Base-by-base conservation (phyloP, 23 tunicate genomes). In the Phallusia fumigata region DNA sequence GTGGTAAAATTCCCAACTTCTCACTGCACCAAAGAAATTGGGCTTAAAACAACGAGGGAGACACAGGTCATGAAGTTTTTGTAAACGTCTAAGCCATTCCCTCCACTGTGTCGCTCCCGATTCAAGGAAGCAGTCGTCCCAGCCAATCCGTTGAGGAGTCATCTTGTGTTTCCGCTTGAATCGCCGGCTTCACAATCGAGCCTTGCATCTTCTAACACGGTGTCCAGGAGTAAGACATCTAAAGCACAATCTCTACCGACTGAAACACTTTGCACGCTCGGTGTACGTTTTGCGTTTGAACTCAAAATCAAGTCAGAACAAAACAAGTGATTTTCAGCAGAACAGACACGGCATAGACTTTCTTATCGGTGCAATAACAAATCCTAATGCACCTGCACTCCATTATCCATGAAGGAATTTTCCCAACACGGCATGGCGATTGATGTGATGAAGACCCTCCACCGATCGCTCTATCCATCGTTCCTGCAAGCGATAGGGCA, bases 381-480 rank as follows among this genome's bases (percentile, higher is more conserved):
- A 6, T 16, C 69, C 3, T 58, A 16, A 6, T 16, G 28, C 69
- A 16, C 28, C 16, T 6, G 13, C 15, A 58, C 13, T 16, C 69
- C 69, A 58, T 58, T 6, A 58, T 58, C 69, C 69, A 6, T 74
- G 78, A 74, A 74, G 31, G 19, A 74, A 74, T 2, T 74, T 8
- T 6, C 22, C 19, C 5, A 19, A 74, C 45, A 8, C 35, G 78
- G 78, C 78, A 12, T 72, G 22, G 32, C 76, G 76, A 72, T 30
- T 34, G 34, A 30, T 13, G 22, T 19, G 78, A 34, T 74, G 78
- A 33, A 74, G 36, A 74, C 12, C 78, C 22, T 74, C 33, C 33
- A 74, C 78, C 13, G 78, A 74, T 74, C 78, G 78, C n/a, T 74
- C 78, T 19, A 74, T 58, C 78, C 78, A 74, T 31, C 45, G 8